phyloP scores from a whole-genome alignment of 2,888 invertebrate species.

The Herminia tarsipennalis region DNA sequence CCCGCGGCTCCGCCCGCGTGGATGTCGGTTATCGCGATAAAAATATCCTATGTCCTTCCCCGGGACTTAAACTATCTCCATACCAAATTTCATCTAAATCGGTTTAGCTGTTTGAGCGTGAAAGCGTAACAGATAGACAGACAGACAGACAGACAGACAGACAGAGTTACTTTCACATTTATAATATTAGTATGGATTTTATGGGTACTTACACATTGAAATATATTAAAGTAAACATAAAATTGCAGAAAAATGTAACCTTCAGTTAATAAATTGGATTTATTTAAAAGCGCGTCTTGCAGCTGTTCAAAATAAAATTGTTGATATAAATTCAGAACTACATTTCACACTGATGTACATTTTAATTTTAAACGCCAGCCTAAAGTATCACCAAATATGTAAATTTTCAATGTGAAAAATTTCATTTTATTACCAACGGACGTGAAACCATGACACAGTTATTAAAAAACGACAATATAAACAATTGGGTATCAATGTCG shows the following conservation, averaged over 20 bases:
- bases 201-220: no score
- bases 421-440: conserved; percentile 27
- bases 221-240: conserved; percentile 8
- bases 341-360: conserved; percentile 23
- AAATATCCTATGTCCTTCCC: no score
- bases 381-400: conserved; percentile 25
- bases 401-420: conserved; percentile 35
- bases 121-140: no score
- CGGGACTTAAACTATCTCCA: no score
- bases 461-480: conserved; percentile 66
- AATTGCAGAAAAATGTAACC: conserved; percentile 10
- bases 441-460: conserved; percentile 60
- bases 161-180: no score
- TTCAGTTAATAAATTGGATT: conserved; percentile 14
- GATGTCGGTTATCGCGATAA: no score
- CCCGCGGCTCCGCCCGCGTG: no score
- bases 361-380: conserved; percentile 35
- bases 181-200: no score
- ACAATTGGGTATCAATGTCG: conserved; percentile 65
- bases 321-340: conserved; percentile 16
- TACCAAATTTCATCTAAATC: no score
- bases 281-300: conserved; percentile 17
- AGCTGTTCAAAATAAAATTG: conserved; percentile 27
- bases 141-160: no score
- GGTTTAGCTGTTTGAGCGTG: no score